phyloP scores from a whole-genome alignment of 1,140 invertebrate genomes.

The Heliconius hermathena region DNA sequence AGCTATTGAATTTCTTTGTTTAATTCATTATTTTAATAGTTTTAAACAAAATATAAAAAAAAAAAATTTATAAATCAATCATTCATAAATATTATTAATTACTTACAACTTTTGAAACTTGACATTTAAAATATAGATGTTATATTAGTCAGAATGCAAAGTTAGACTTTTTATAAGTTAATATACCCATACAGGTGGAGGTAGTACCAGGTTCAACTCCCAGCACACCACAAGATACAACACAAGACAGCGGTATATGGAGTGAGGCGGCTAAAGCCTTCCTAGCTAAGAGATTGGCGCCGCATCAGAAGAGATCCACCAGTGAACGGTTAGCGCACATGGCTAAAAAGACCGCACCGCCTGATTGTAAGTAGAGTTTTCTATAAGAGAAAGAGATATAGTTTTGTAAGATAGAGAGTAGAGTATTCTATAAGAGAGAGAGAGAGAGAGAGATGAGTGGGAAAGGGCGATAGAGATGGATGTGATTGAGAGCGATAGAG shows the following conservation, averaged over 20 bases:
- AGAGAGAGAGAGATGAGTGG: neutral
- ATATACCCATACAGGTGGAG: constrained; percentile 50
- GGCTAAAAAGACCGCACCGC: constrained; percentile 49
- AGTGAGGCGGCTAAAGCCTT: constrained; percentile 43
- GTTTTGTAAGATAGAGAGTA: too few relatives aligned
- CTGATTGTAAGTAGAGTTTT: constrained; percentile 49
- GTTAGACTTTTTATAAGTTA: neutral
- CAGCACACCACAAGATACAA: neutral
- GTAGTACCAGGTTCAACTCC: constrained; percentile 44
- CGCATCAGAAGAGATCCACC: constrained; percentile 53
- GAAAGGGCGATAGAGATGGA: too few relatives aligned
- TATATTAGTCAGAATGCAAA: too few relatives aligned
- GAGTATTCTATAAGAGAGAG: too few relatives aligned
- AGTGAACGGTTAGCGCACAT: constrained; percentile 53
- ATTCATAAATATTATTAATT: neutral
- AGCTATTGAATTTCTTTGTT: neutral
- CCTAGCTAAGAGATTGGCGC: constrained; percentile 51
- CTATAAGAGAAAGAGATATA: neutral
- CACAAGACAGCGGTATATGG: constrained; percentile 40
- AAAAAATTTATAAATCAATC: neutral
- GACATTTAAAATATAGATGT: too few relatives aligned
- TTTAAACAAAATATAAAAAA: too few relatives aligned
- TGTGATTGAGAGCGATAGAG: neutral
- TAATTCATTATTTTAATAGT: neutral
- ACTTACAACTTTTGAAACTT: neutral